Evolutionary conservation across 2,797 vertebrate genomes (phyloP).

Genomic region (Xenops minutus): DNA sequence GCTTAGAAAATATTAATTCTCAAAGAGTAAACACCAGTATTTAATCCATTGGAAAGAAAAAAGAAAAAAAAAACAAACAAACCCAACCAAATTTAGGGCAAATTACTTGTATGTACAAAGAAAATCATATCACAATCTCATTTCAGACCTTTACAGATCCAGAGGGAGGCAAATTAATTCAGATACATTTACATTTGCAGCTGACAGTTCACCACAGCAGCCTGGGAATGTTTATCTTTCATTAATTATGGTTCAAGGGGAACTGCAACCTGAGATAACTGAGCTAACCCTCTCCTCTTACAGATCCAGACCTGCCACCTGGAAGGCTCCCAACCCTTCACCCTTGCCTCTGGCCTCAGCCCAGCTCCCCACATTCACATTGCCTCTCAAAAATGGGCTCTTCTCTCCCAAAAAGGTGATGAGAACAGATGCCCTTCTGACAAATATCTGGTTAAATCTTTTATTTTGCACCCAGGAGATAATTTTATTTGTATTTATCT

Average conservation of each 20-base stretch:
- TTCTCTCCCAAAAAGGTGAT: background rate
- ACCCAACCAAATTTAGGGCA: background rate
- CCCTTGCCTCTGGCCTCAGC: background rate
- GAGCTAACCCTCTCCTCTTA: constrained; percentile 48
- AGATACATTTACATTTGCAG: constrained; percentile 14
- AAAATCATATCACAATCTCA: background rate
- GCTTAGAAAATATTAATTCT: background rate
- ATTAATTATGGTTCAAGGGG: constrained; percentile 61
- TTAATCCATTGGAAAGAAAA: background rate
- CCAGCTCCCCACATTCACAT: background rate
- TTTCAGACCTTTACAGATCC: background rate
- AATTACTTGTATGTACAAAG: background rate
- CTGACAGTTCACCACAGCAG: constrained; percentile 29
- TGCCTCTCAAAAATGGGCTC: background rate
- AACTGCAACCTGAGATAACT: constrained; percentile 46
- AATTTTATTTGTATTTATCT: background rate
- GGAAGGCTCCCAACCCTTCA: constrained; percentile 36
- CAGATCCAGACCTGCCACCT: background rate
- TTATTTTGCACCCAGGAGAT: background rate
- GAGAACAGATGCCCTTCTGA: background rate
- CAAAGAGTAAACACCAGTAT: background rate
- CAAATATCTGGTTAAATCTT: background rate
- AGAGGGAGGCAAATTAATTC: background rate
- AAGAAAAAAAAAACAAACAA: background rate
- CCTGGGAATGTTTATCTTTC: constrained; percentile 41